Evolutionary conservation across 2,888 invertebrate species (phyloP), one percentile per base, ranked within the genome.

Genomic region (Stegophylla sp.): DNA sequence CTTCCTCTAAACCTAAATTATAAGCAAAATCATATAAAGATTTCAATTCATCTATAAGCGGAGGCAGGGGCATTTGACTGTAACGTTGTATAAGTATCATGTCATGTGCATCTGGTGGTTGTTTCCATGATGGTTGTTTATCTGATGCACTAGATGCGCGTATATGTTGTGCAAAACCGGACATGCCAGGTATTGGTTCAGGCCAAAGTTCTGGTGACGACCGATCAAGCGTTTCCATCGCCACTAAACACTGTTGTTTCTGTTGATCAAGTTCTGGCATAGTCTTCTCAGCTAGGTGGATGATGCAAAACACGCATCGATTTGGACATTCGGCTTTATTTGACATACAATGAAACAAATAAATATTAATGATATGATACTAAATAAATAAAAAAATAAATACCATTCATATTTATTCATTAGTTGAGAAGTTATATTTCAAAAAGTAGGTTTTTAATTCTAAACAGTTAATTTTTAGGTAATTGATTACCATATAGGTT

Each of bases 161-260:
- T 41, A 82, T 66, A 61, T 79, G 79, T 79, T 83, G 83, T 41
- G 74, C 82, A 43, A 82, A 83, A 72, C 83, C 94, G 34, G 93
- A 92, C 83, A 96, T 92, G 84, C 96, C 96, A 86, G 96, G 95
- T 89, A 97, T 94, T 89, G 94, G 94, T 87, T 97, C 96, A 34
- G 97, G 97, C 97, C 97, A 98, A 85, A 97, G 87, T 86, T 97
- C 96, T 48, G 97, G 97, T 2, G 97, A 97, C n/a, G 94, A 91
- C 84, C 97, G 90, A 87, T 96, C 96, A 84, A 98, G 88, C 86
- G 94, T 95, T 88, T 98, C 97, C 86, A 93, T 89, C 45, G 83
- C 83, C 86, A 96, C 95, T 85, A 95, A 89, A 97, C 89, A 86
- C 91, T 93, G 86, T 93, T 92, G 86, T 34, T 71, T 79, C 51